phyloP scores from a whole-genome alignment of 2,888 invertebrate species.

The Agrypnus murinus region DNA sequence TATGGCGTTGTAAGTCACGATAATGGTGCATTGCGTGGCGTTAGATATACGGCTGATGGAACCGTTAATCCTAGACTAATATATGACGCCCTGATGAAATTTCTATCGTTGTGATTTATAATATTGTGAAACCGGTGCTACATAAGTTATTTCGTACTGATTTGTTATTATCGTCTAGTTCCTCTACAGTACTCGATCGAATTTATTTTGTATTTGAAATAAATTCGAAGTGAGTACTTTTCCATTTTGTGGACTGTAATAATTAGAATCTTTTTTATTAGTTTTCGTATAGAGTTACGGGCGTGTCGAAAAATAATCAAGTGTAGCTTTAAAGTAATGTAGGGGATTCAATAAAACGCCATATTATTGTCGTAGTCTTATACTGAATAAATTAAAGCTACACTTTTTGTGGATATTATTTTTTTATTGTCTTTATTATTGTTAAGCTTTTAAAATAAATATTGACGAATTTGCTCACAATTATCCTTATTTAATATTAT shows the following conservation, averaged over 20 bases:
- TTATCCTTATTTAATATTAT: constrained; percentile 39
- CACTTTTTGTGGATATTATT: constrained; percentile 1
- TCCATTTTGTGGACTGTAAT: constrained; percentile 30
- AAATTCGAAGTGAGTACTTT: constrained; percentile 20
- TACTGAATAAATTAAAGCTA: constrained; percentile 1
- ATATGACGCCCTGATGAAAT: constrained; percentile 92
- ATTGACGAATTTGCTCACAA: constrained; percentile 47
- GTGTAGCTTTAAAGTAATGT: not conserved
- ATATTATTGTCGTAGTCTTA: constrained; percentile 7
- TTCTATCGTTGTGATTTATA: constrained; percentile 79
- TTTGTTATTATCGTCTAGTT: constrained; percentile 45
- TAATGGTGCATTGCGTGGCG: constrained; percentile 89
- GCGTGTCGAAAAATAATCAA: not conserved
- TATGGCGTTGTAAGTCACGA: constrained; percentile 92
- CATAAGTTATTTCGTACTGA: constrained; percentile 46
- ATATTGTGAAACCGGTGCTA: constrained; percentile 48
- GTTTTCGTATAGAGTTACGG: constrained; percentile 27
- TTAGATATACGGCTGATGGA: constrained; percentile 91
- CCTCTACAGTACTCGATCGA: constrained; percentile 41
- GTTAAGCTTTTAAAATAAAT: constrained; percentile 28
- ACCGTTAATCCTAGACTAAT: constrained; percentile 91
- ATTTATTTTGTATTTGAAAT: constrained; percentile 28
- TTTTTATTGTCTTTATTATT: constrained; percentile 10
- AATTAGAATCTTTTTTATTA: constrained; percentile 19
- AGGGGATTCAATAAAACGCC: constrained; percentile 4